A percentile compares a stretch with the other conserved stretches of the same genome.
phyloP scores from a whole-genome alignment of 2,888 invertebrate genomes.

The Gandaritis pyraliata region DNA sequence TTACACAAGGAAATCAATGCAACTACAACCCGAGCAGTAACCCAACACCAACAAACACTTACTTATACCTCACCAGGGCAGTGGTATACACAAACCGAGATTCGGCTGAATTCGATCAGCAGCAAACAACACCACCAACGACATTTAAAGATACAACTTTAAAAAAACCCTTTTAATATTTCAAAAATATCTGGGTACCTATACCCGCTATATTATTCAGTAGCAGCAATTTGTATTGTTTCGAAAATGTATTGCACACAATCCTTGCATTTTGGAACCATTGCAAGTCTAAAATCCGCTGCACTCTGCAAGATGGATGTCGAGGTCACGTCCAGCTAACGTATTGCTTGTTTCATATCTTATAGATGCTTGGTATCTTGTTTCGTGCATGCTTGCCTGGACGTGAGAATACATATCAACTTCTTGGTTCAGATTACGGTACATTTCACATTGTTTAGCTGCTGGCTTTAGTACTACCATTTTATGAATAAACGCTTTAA shows the following conservation, averaged over 20 bases:
- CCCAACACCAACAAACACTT: conserved; percentile 12
- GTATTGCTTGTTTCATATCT: conserved; percentile 31
- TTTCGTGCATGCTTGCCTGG: conserved; percentile 28
- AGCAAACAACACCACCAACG: too few relatives aligned
- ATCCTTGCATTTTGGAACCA: conserved; percentile 25
- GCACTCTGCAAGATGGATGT: conserved; percentile 31
- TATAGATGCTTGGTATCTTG: conserved; percentile 27
- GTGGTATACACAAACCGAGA: conserved; percentile 8
- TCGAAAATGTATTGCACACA: conserved; percentile 13
- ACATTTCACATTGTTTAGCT: not conserved
- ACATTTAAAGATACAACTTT: too few relatives aligned
- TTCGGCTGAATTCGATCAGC: conserved; percentile 12
- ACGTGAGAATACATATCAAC: conserved; percentile 34
- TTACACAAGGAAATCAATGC: conserved; percentile 21
- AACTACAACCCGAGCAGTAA: conserved; percentile 17
- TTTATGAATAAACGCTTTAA: not conserved
- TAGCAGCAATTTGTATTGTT: conserved; percentile 6
- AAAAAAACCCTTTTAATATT: too few relatives aligned
- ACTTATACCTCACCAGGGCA: not conserved
- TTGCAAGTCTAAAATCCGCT: conserved; percentile 23
- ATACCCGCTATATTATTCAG: not conserved
- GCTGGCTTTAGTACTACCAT: not conserved
- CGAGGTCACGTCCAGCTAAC: conserved; percentile 29
- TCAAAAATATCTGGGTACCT: too few relatives aligned
- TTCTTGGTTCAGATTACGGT: conserved; percentile 28